Conservation (phyloP, 2,113 vertebrate species). For the Mobula hypostoma region DNA sequence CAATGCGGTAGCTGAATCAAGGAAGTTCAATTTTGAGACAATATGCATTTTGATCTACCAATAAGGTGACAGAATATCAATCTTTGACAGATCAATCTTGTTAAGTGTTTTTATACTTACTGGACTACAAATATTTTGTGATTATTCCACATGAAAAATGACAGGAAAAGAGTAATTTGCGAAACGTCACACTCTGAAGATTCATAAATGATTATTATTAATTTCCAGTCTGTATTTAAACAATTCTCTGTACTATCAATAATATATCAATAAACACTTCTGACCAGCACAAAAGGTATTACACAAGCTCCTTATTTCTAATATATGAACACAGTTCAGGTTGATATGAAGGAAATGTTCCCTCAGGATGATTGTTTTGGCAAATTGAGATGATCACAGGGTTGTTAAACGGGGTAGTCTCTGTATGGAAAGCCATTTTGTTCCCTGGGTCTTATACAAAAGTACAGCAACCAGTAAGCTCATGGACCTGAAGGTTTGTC, state of each 20-base stretch:
- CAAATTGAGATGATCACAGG: no score
- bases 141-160: background rate
- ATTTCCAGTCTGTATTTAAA: background rate
- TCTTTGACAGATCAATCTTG: background rate
- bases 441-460: no score
- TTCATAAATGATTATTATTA: background rate
- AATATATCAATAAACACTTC: background rate
- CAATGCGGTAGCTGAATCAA: background rate
- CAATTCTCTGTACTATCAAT: background rate
- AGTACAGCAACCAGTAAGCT: no score
- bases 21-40: background rate
- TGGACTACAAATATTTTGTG: background rate
- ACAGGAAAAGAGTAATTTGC: no score
- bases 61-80: background rate
- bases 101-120: background rate
- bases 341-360: no score
- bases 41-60: background rate
- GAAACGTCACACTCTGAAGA: background rate
- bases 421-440: no score
- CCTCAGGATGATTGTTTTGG: no score
- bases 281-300: background rate
- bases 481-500: no score
- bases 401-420: no score
- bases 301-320: no score
- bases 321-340: no score